Evolutionary conservation across 2,888 invertebrate species (phyloP).

Genomic region (Metacarcinus magister): DNA sequence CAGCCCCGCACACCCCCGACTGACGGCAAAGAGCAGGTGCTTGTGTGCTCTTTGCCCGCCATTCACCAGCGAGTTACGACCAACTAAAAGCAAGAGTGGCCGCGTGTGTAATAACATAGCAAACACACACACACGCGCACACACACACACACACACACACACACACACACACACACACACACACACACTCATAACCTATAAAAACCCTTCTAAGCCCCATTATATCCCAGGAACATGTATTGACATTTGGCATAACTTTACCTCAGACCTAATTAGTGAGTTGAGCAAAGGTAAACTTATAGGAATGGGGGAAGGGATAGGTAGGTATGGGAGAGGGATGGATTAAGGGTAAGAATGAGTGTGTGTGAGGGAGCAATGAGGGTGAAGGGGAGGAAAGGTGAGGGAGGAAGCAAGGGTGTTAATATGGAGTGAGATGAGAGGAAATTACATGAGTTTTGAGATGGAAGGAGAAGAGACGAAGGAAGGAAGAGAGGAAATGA

Average conservation of each 20-base stretch:
- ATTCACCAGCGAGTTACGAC: neutral
- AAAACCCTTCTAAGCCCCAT: neutral
- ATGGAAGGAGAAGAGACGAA: neutral
- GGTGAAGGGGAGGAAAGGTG: too few species aligned
- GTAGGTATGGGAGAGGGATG: neutral
- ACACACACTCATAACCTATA: too few species aligned
- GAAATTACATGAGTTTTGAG: neutral
- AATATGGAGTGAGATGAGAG: too few species aligned
- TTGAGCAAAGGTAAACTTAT: neutral
- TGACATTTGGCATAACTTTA: neutral
- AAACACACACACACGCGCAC: neutral
- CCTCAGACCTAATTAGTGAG: neutral
- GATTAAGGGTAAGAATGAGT: neutral
- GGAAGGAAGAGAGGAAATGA: neutral
- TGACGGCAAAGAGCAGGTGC: slow-evolving; percentile 26
- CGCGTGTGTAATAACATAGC: neutral
- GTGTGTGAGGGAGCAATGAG: neutral
- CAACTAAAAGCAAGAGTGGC: neutral
- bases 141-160: too few species aligned
- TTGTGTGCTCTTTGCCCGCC: neutral
- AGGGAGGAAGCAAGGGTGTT: too few species aligned
- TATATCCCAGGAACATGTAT: neutral
- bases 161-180: neutral
- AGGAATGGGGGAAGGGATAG: too few species aligned
- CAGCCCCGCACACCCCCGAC: neutral